These are phyloP conservation scores for Botia kubotai DNA, from an alignment of 2,797 vertebrate genomes.

Conservation along the genomic window DNA sequence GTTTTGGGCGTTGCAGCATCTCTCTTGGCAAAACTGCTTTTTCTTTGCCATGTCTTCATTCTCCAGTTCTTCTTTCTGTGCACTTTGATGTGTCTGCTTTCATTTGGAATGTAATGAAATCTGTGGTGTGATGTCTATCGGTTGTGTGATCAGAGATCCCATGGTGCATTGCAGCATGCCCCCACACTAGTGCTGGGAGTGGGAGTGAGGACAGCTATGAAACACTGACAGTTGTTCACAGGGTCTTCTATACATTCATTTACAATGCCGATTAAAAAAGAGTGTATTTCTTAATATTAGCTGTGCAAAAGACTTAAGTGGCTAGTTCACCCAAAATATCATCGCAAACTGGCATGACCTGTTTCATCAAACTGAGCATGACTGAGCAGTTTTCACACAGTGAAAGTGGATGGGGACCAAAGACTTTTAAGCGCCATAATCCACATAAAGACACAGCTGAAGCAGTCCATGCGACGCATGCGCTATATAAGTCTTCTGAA, in stretches of 20 bases:
- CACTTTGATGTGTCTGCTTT: constrained; percentile 82
- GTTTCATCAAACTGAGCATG: too few species aligned
- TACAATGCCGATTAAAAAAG: constrained; percentile 68
- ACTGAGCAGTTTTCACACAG: too few species aligned
- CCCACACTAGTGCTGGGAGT: constrained; percentile 75
- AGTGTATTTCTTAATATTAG: constrained; percentile 8
- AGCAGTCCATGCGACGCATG: too few species aligned
- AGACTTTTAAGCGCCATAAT: too few species aligned
- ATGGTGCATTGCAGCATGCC: constrained; percentile 74
- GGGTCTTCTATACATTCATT: constrained; percentile 59
- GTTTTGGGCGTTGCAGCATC: constrained; percentile 73
- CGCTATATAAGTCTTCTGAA: too few species aligned
- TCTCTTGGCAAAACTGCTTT: constrained; percentile 69
- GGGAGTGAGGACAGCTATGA: constrained; percentile 78
- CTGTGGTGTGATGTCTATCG: constrained; percentile 76
- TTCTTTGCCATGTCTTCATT: constrained; percentile 69
- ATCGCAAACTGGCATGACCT: too few species aligned
- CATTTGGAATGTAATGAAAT: constrained; percentile 76
- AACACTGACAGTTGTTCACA: constrained; percentile 74
- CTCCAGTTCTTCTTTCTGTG: constrained; percentile 70
- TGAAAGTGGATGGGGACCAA: too few species aligned
- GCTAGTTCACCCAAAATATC: too few species aligned
- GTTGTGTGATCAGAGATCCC: constrained; percentile 79
- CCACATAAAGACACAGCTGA: too few species aligned
- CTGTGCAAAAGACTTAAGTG: too few species aligned